Conservation (phyloP, 2,888 invertebrate genomes). For the Rotaria macrura region DNA sequence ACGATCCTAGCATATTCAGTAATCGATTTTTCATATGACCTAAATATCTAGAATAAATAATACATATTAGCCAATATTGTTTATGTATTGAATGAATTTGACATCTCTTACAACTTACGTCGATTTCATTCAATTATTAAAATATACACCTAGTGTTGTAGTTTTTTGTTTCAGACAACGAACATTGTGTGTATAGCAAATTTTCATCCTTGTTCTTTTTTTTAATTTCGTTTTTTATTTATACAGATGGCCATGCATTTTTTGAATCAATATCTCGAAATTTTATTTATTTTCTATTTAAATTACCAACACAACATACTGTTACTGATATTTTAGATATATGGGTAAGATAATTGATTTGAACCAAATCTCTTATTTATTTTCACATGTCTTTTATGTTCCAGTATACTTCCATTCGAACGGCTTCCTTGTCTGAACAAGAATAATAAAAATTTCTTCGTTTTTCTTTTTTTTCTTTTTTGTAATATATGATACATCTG, state of each 20-base stretch:
- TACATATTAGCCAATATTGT: no score
- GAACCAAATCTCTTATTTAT: no score
- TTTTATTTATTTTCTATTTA: slow-evolving; percentile 23
- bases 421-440: neutral
- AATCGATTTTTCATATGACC: no score
- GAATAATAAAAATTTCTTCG: neutral
- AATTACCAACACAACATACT: slow-evolving; percentile 14
- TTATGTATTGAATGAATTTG: no score
- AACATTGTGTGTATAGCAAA: no score
- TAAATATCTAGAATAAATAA: no score
- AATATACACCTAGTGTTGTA: no score
- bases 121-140: no score
- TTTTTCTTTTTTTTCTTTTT: neutral
- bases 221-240: neutral
- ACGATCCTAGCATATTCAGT: no score
- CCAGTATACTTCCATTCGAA: neutral
- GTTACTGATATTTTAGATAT: slow-evolving; percentile 10
- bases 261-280: neutral
- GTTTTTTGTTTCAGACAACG: no score
- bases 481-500: neutral
- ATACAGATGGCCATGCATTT: neutral
- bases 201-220: no score
- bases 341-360: neutral
- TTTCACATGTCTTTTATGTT: neutral
- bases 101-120: no score